Evolutionary conservation across 2,113 vertebrate genomes (phyloP).

Genomic region (Epinephelus lanceolatus): DNA sequence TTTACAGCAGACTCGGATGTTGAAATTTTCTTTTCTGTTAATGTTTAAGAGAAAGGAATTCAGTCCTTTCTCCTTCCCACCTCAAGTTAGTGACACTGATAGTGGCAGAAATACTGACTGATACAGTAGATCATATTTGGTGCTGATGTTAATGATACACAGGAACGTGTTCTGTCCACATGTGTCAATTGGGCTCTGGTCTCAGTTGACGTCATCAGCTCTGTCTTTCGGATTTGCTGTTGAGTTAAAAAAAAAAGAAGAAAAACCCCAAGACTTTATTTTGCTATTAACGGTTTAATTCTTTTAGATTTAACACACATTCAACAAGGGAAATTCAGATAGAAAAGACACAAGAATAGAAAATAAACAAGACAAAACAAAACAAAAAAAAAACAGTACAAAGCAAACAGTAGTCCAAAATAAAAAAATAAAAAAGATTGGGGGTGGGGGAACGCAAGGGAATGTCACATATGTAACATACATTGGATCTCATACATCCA

Average conservation of each 20-base stretch:
- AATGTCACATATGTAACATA: no score
- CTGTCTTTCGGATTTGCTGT: not conserved
- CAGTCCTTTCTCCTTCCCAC: not conserved
- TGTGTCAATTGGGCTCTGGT: not conserved
- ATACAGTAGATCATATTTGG: not conserved
- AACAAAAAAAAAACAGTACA: no score
- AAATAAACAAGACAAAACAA: no score
- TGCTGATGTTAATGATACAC: not conserved
- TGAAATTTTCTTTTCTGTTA: conserved; percentile 10
- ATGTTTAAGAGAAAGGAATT: conserved; percentile 22
- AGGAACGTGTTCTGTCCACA: not conserved
- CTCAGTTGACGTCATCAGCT: not conserved
- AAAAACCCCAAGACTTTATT: not conserved
- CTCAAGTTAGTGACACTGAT: not conserved
- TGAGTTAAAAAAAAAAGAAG: not conserved
- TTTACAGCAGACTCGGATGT: not conserved
- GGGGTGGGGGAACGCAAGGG: no score
- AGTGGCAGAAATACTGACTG: not conserved
- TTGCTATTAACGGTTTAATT: no score
- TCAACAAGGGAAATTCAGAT: no score
- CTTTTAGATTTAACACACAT: no score
- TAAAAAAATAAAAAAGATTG: no score
- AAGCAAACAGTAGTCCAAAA: no score
- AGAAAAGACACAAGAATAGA: no score
- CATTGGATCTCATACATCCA: no score